A percentile compares a stretch with the other conserved stretches of the same genome.
Evolutionary conservation across 2,797 vertebrate genomes (phyloP).

Genomic region (Girardinus metallicus): DNA sequence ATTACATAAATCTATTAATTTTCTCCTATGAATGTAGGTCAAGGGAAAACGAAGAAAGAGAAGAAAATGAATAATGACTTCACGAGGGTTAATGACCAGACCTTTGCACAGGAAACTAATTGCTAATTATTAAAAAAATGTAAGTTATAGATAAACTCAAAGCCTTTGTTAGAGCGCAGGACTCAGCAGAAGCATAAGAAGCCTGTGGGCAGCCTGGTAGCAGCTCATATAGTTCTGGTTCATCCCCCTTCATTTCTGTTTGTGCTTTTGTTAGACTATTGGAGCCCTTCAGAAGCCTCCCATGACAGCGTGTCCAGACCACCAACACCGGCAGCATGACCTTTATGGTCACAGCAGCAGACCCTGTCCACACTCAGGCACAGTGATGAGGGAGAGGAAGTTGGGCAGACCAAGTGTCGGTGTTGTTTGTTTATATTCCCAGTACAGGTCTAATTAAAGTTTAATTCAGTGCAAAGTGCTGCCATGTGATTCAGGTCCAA

Average conservation of each 20-base stretch:
- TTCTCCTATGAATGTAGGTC: neutral
- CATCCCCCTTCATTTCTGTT: neutral
- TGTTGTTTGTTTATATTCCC: slow-evolving; percentile 17
- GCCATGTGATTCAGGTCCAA: slow-evolving; percentile 14
- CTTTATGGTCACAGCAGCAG: slow-evolving; percentile 16
- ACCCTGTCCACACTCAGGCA: slow-evolving; percentile 5
- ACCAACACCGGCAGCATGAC: slow-evolving; percentile 17
- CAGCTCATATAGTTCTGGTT: slow-evolving; percentile 5
- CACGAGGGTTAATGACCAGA: neutral
- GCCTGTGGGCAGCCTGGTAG: neutral
- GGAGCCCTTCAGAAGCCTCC: slow-evolving; percentile 11
- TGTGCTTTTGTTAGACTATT: slow-evolving; percentile 6
- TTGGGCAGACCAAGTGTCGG: slow-evolving; percentile 1
- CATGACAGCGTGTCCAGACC: slow-evolving; percentile 19
- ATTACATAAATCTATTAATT: neutral
- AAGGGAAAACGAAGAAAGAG: neutral
- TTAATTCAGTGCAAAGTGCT: slow-evolving; percentile 24
- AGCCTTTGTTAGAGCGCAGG: neutral
- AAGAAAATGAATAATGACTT: neutral
- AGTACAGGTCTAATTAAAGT: slow-evolving; percentile 36
- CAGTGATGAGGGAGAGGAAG: neutral
- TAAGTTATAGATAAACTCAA: neutral
- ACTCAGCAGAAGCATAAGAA: slow-evolving; percentile 10
- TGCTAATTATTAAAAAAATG: neutral
- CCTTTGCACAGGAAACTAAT: neutral